phyloP scores from a whole-genome alignment of 2,113 vertebrate species.

The Apodemus speciosus region DNA sequence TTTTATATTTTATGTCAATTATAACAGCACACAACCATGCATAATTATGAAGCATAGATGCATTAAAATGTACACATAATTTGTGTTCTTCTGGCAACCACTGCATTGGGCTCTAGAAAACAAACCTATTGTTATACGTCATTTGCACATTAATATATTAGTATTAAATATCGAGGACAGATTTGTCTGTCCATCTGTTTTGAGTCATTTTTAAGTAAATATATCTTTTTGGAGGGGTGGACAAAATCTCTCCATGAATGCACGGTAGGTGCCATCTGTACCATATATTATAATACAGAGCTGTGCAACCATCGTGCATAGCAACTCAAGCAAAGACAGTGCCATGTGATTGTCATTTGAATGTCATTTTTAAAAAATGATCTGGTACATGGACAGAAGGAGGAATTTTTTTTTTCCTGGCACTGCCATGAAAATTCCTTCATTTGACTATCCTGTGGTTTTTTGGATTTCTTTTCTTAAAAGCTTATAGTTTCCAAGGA shows the following conservation, averaged over 20 bases:
- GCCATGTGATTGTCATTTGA: slow-evolving; percentile 80
- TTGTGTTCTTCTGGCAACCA: slow-evolving; percentile 92
- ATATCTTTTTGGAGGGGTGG: slow-evolving; percentile 60
- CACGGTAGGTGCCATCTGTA: slow-evolving; percentile 59
- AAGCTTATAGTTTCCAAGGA: slow-evolving; percentile 67
- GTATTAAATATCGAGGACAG: slow-evolving; percentile 66
- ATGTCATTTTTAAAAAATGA: slow-evolving; percentile 75
- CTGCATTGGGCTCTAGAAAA: slow-evolving; percentile 84
- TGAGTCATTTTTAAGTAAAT: slow-evolving; percentile 69
- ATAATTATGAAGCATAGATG: slow-evolving; percentile 98
- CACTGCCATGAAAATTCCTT: slow-evolving; percentile 61
- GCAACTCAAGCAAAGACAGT: slow-evolving; percentile 66
- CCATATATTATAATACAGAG: slow-evolving; percentile 62
- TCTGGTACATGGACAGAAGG: slow-evolving; percentile 69
- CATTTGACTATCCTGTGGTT: slow-evolving; percentile 73
- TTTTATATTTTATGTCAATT: slow-evolving; percentile 99
- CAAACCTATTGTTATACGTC: slow-evolving; percentile 85
- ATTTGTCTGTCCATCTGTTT: slow-evolving; percentile 72
- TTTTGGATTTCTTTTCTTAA: slow-evolving; percentile 75
- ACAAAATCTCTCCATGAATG: slow-evolving; percentile 56
- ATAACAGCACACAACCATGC: slow-evolving; percentile 98
- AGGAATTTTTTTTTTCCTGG: slow-evolving; percentile 72
- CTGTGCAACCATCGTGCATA: slow-evolving; percentile 57
- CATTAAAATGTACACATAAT: slow-evolving; percentile 98
- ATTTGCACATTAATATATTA: slow-evolving; percentile 79